Evolutionary conservation across 2,797 vertebrate genomes (phyloP), one percentile per base, ranked within the genome.

Genomic region (Gallinago solitaria): DNA sequence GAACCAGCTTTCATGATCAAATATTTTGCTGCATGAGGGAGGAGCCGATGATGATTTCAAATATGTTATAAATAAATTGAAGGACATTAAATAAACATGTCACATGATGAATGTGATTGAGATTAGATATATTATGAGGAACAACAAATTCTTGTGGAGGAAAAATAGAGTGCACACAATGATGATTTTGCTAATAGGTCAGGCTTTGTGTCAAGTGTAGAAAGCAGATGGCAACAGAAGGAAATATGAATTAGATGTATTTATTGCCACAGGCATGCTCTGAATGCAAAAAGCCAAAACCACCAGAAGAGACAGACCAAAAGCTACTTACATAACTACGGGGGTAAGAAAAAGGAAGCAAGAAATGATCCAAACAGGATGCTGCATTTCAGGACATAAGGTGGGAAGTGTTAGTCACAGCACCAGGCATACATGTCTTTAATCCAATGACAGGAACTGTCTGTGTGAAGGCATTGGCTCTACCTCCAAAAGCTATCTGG

Each of bases 21-120:
- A 79, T 95, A 93, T 43, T 95, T 91, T 74, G 95, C 89, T 79
- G 89, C 89, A 59, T 24, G 76, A 95, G 67, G 50, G 74, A 95
- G 75, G 37, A 83, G 91, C 68, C 89, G 83, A 33, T 50, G 83
- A 64, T 87, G 50, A 68, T 94, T 97, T 95, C 83, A 83, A 95
- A 95, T n/a, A 20, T 78, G 69, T 94, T 97, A 96, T 95, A 97
- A 97, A 97, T 96, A 97, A 95, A 77, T 47, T 8, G 48, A 85
- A 83, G 48, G 78, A 28, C 69, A 89, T 74, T 90, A 91, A 95
- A 95, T 87, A 95, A 95, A 80, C 76, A 94, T 90, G 87, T 81
- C 75, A 89, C 63, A 88, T 71, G 75, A 43, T 25, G 70, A 67
- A 79, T 73, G 64, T 18, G 69, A 80, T 25, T 87, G 78, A 89